A percentile compares a stretch with the other conserved stretches of the same genome.
These are phyloP conservation scores for Mus caroli DNA, from an alignment of 2,797 vertebrate genomes.

Conservation along the genomic window DNA sequence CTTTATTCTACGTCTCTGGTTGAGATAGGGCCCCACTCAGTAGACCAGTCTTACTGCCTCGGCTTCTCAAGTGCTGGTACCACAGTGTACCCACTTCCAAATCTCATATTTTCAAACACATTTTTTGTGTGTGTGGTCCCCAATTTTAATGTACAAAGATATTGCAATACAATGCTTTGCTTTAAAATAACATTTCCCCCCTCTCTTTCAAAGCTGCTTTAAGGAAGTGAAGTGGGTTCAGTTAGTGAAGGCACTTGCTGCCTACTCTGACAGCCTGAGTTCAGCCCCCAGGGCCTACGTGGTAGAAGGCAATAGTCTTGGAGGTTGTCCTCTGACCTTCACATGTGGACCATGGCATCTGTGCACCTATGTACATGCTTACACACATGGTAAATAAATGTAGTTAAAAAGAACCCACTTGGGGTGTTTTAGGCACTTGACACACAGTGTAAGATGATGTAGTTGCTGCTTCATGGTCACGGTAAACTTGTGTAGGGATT, in stretches of 20 bases:
- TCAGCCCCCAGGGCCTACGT: neutral
- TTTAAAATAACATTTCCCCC: constrained; percentile 59
- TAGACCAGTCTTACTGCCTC: neutral
- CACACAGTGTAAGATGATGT: constrained; percentile 67
- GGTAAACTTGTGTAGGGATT: constrained; percentile 73
- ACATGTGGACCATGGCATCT: neutral
- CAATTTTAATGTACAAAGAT: constrained; percentile 66
- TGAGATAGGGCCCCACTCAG: neutral
- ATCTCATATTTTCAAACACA: constrained; percentile 49
- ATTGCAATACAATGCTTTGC: constrained; percentile 53
- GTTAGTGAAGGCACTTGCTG: neutral
- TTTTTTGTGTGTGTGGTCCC: constrained; percentile 68
- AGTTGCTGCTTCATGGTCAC: constrained; percentile 65
- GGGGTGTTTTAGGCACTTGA: constrained; percentile 59
- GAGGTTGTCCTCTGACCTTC: neutral
- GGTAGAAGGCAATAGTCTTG: neutral
- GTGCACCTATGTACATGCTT: neutral
- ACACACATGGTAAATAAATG: neutral
- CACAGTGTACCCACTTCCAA: neutral
- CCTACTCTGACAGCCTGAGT: neutral
- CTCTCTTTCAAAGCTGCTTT: neutral
- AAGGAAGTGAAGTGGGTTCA: neutral
- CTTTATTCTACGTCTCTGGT: neutral
- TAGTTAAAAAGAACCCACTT: constrained; percentile 40
- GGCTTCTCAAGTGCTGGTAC: neutral